Evolutionary conservation across 2,797 vertebrate species (phyloP), one percentile per base, ranked within the genome.

Genomic region (Schizopygopsis malacanthus): DNA sequence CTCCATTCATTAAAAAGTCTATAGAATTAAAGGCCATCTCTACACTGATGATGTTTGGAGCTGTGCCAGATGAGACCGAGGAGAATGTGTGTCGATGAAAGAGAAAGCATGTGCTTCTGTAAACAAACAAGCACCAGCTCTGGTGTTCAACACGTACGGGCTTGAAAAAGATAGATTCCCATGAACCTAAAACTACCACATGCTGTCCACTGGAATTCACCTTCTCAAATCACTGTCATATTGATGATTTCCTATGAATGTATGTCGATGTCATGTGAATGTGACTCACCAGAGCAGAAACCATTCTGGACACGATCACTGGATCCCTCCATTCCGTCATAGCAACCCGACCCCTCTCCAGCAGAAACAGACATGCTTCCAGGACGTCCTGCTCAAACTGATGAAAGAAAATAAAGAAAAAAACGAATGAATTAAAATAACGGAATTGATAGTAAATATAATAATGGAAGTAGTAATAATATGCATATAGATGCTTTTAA

Each of bases 221-320:
- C 56, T n/a, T 59, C 56, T 59, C 2, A 22, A n/a, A 59, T 4
- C 20, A 39, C 39, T 0, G 3, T 56, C 22, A n/a, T 59, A n/a
- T 59, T 59, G 22, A n/a, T 56, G 54, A 56, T 56, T 56, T 56
- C 54, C 45, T 43, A 3, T 71, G 69, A 25, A 56, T 22, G 0
- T 3, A 39, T 41, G 18, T 81, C 4, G 2, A 33, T 45, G n/a
- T 33, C 0, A 33, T 28, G 45, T n/a, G 18, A n/a, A 50, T 3
- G 33, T 4, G 16, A 15, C 95, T 95, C 90, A 98, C 97, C 96
- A 97, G 95, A 85, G 96, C 97, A n/a, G 97, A 97, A 81, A 97
- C 86, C 54, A 96, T 92, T 41, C 97, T 93, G 52, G 92, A 93
- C 79, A 97, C 93, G 77, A 91, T 97, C 75, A 98, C 63, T 0